Evolutionary conservation across 2,113 vertebrate genomes (phyloP).

Genomic region (Acanthisitta chloris): DNA sequence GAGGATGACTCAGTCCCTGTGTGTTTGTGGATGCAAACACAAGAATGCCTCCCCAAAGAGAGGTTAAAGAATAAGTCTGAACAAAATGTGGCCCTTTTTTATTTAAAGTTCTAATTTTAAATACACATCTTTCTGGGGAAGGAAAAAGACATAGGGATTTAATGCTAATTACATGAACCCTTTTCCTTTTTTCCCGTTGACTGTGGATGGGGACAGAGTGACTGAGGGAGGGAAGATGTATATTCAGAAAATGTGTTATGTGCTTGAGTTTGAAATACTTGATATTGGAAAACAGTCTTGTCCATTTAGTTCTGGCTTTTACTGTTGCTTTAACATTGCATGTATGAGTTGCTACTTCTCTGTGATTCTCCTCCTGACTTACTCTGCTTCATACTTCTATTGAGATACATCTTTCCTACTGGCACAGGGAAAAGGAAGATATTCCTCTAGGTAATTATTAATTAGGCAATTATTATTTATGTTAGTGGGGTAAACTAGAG

Average conservation of each 20-base stretch:
- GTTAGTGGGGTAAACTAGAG: background rate
- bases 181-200: background rate
- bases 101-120: background rate
- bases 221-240: background rate
- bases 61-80: background rate
- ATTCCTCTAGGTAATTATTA: background rate
- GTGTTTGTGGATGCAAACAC: background rate
- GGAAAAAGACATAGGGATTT: background rate
- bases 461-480: background rate
- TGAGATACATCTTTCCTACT: background rate
- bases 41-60: background rate
- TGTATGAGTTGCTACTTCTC: background rate
- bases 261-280: background rate
- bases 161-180: background rate
- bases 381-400: background rate
- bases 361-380: background rate
- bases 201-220: background rate
- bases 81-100: background rate
- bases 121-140: background rate
- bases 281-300: background rate
- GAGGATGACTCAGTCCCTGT: conserved; percentile 1
- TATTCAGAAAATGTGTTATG: background rate
- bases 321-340: background rate
- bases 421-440: background rate
- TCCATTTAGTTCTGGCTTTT: background rate